A percentile compares a stretch with the other conserved stretches of the same genome.
Conservation (phyloP, 2,888 invertebrate genomes). For the Polydesmus complanatus region DNA sequence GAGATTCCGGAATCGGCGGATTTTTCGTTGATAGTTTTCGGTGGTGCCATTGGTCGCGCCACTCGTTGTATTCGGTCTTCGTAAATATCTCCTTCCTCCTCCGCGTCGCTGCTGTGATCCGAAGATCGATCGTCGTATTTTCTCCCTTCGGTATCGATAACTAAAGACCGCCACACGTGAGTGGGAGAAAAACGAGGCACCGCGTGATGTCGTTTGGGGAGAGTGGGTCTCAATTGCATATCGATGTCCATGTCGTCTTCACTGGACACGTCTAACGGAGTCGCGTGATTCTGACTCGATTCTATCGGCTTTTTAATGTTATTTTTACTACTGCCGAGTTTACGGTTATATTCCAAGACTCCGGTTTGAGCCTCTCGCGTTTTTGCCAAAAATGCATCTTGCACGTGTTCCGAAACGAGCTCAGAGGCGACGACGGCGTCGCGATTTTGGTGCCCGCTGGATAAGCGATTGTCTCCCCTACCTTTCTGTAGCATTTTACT, state of each 20-base stretch:
- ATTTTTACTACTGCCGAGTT: not conserved
- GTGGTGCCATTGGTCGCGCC: slow-evolving; percentile 27
- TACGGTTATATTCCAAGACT: not conserved
- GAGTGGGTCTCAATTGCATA: slow-evolving; percentile 56
- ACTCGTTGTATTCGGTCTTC: slow-evolving; percentile 28
- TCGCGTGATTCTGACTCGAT: not conserved
- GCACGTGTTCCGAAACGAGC: slow-evolving; percentile 2
- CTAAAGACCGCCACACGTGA: slow-evolving; percentile 59
- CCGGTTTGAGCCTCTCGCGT: not conserved
- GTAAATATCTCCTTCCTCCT: slow-evolving; percentile 27
- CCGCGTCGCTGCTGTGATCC: slow-evolving; percentile 22
- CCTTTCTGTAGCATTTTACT: not conserved
- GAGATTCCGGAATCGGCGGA: slow-evolving; percentile 74
- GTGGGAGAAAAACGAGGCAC: slow-evolving; percentile 69
- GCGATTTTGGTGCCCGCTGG: not conserved
- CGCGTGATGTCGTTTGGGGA: slow-evolving; percentile 62
- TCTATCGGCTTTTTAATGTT: not conserved
- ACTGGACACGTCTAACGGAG: slow-evolving; percentile 12
- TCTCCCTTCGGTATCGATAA: slow-evolving; percentile 20
- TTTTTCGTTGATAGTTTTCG: slow-evolving; percentile 43
- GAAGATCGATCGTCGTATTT: not conserved
- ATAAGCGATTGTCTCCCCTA: not conserved
- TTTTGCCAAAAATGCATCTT: slow-evolving; percentile 6
- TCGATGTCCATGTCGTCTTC: slow-evolving; percentile 43
- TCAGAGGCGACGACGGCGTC: not conserved